phyloP scores from a whole-genome alignment of 1,140 invertebrate species.

The Battus philenor region DNA sequence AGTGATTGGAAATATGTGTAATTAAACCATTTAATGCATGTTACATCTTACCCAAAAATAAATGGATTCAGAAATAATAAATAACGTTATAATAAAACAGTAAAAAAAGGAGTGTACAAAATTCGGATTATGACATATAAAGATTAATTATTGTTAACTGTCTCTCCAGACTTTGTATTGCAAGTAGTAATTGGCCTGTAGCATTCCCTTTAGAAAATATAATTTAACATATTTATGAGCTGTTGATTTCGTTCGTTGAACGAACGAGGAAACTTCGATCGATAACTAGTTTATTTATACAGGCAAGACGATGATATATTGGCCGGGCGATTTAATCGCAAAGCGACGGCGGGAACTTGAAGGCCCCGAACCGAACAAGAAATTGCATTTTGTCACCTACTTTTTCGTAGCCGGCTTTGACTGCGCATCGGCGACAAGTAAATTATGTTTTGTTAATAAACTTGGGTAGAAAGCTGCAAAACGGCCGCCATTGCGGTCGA shows the following conservation, averaged over 20 bases:
- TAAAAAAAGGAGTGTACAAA: too few relatives aligned
- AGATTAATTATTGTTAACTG: too few relatives aligned
- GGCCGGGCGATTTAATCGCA: constrained; percentile 3
- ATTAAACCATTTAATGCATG: too few relatives aligned
- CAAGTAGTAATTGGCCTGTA: too few relatives aligned
- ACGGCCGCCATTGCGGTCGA: neutral
- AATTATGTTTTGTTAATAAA: constrained; percentile 15
- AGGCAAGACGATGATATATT: neutral
- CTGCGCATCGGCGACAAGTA: constrained; percentile 2
- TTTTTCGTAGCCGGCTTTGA: constrained; percentile 2
- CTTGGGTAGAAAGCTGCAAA: constrained; percentile 3
- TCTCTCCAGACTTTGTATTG: too few relatives aligned
- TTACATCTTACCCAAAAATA: too few relatives aligned
- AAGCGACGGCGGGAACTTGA: neutral
- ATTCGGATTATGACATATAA: too few relatives aligned
- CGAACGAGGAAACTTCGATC: neutral
- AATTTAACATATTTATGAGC: too few relatives aligned
- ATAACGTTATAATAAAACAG: too few relatives aligned
- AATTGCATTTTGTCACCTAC: constrained; percentile 20
- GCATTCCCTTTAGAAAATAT: too few relatives aligned
- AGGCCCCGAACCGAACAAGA: neutral
- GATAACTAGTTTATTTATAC: constrained; percentile 2
- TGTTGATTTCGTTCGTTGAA: neutral
- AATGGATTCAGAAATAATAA: too few relatives aligned
- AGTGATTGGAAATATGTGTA: too few relatives aligned